A percentile compares a stretch with the other conserved stretches of the same genome.
Evolutionary conservation across 1,140 invertebrate species (phyloP).

Genomic region (Tetragonula clypearis): DNA sequence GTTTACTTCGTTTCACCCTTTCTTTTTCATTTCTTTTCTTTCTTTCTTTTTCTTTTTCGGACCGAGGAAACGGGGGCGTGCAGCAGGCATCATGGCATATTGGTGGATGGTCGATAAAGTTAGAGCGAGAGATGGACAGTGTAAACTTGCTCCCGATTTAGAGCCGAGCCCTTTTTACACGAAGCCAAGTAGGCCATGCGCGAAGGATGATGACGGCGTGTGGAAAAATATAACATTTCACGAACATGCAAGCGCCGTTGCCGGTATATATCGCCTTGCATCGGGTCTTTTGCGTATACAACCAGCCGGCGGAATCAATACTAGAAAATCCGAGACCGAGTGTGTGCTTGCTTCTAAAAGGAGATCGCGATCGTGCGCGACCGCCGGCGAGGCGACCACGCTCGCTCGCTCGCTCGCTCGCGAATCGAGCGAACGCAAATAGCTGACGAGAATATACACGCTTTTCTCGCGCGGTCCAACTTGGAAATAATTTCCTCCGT

Average conservation of each 20-base stretch:
- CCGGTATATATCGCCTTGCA: slow-evolving; percentile 32
- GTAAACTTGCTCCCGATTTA: slow-evolving; percentile 70
- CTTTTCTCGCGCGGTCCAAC: background rate
- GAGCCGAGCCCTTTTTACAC: slow-evolving; percentile 69
- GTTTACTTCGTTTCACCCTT: background rate
- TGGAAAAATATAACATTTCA: slow-evolving; percentile 66
- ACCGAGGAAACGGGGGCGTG: slow-evolving; percentile 15
- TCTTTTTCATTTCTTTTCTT: too few species aligned
- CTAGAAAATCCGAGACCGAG: slow-evolving; percentile 47
- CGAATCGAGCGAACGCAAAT: slow-evolving; percentile 7
- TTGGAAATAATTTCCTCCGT: slow-evolving; percentile 4
- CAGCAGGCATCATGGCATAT: slow-evolving; percentile 43
- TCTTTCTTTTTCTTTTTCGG: background rate
- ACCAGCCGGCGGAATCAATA: slow-evolving; percentile 47
- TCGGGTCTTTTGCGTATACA: slow-evolving; percentile 35
- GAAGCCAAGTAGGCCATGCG: slow-evolving; percentile 67
- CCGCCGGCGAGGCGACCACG: background rate
- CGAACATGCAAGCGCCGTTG: slow-evolving; percentile 47
- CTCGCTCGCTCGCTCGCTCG: background rate
- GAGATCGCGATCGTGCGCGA: slow-evolving; percentile 32
- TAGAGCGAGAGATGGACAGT: slow-evolving; percentile 61
- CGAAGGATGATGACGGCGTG: slow-evolving; percentile 62
- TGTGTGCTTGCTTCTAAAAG: slow-evolving; percentile 14
- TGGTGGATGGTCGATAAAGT: slow-evolving; percentile 61
- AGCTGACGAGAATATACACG: slow-evolving; percentile 13